These are phyloP conservation scores for Cantharis flavilabris DNA, from an alignment of 2,888 invertebrate genomes.

Conservation along the genomic window DNA sequence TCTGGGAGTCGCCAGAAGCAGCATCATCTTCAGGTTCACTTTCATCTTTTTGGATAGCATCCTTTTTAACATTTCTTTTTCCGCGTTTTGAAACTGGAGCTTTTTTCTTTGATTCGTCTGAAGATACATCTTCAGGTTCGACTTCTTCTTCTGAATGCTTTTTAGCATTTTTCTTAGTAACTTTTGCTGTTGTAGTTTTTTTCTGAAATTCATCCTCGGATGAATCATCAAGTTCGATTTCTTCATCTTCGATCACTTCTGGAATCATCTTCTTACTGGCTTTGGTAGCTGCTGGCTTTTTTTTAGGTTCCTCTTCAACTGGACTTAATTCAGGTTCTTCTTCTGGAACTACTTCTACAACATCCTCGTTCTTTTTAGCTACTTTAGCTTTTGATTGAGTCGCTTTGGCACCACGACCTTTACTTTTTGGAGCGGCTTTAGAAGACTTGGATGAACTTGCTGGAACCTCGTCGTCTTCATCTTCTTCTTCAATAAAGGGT, in stretches of 20 bases:
- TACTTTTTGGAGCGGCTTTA: slow-evolving; percentile 39
- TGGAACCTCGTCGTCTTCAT: neutral
- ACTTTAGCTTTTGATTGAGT: slow-evolving; percentile 45
- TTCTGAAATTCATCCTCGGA: slow-evolving; percentile 39
- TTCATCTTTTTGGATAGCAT: neutral
- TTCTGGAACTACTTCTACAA: slow-evolving; percentile 14
- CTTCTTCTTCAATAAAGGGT: neutral
- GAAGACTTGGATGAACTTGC: slow-evolving; percentile 14
- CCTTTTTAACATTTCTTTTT: neutral
- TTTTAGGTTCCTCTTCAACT: slow-evolving; percentile 3
- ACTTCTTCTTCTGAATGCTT: slow-evolving; percentile 33
- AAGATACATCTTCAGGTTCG: slow-evolving; percentile 6
- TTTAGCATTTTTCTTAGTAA: slow-evolving; percentile 32
- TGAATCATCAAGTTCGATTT: neutral
- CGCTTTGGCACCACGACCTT: slow-evolving; percentile 32
- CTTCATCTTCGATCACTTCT: neutral
- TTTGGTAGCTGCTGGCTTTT: slow-evolving; percentile 31
- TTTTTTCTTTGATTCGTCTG: neutral
- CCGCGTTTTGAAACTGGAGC: neutral
- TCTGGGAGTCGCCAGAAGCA: neutral
- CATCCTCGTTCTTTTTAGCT: slow-evolving; percentile 39
- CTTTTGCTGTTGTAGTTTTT: neutral
- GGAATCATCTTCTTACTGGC: slow-evolving; percentile 35
- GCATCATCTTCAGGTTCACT: neutral
- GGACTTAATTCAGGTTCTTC: neutral